Evolutionary conservation across 1,140 invertebrate species (phyloP), one percentile per base, ranked within the genome.

Genomic region (Drosophila nebulosa): DNA sequence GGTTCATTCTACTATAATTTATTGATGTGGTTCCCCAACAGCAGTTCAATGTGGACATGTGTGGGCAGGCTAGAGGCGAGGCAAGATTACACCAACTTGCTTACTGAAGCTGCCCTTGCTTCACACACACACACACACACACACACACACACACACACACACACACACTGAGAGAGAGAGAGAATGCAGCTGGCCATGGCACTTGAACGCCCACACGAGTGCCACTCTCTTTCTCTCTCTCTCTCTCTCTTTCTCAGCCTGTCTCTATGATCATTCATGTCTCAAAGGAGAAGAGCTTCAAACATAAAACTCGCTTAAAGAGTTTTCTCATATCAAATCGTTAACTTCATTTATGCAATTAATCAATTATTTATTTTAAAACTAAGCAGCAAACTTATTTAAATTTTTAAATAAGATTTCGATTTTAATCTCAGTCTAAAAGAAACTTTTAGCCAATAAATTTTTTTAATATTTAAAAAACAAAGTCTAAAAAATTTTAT

Each of bases 1-100:
- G 64, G 83, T 78, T 86, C 67, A 86, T 86, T 86, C 81, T 86
- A 88, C 74, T 80, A 78, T 86, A 86, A 86, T 85, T 86, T 86
- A 86, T 86, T 86, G 83, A 86, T 69, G 77, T 74, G 50, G 59
- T 61, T 51, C 62, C 35, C 58, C 63, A n/a, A n/a, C n/a, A n/a
- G n/a, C n/a, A 64, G 35, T 62, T 67, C 46, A 51, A 62, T 35
- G 68, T 60, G 73, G 60, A 64, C 67, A 68, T 86, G 79, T 83
- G 79, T 83, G 79, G 66, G 81, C 78, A 61, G 77, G 56, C 69
- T 56, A 60, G 36, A 51, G 51, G 68, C 46, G 72, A 65, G 70
- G 62, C 70, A 42, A 74, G 76, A 68, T 78, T 78, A 78, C 51
- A 67, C 61, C 66, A 60, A 36, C 72, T 61, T 52, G 63, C 56